Base-by-base conservation (phyloP, 2,113 vertebrate species). In the Plestiodon gilberti region DNA sequence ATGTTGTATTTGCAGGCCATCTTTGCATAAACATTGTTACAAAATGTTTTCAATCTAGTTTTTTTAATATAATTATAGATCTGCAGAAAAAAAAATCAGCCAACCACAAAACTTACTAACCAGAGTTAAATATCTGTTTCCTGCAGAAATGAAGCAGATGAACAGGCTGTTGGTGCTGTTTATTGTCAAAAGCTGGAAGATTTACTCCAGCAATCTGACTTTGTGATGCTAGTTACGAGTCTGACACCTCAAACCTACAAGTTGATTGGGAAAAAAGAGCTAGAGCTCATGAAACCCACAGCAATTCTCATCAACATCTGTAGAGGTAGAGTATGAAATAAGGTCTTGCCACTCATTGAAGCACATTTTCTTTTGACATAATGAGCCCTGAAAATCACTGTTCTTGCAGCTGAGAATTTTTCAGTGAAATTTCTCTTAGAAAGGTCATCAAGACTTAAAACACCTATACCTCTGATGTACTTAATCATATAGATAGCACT, bases 251-350 rank as follows among this genome's bases (percentile, higher is more conserved):
- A 97, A 81, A 97, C 96, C 2, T 84, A 35, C 33, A 91, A 93
- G 64, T 74, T 98, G 75, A 96, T 97, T 9, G 96, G 97, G 65
- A 95, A 92, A 90, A 95, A 93, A 84, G 96, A 98, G 81, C 90
- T 98, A 59, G 86, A 91, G 57, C 91, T 96, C 89, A 98, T 97
- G 97, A 98, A 98, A 90, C 91, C 95, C 15, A 97, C 93, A 0
- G 93, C 95, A 38, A 96, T 86, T 22, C 95, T 98, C 15, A 88
- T 98, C 90, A 98, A 98, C 69, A 90, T 98, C 25, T 96, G 97
- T 91, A 95, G 97, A 97, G 97, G 97, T 98, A 93, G 83, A 84
- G 23, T 83, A 20, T 35, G 64, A 65, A 57, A 82, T 25, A 85
- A 87, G 38, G 3, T 14, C 79, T 85, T 87, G n/a, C 30, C 71